Evolutionary conservation across 2,888 invertebrate genomes (phyloP).

Genomic region (Troides oblongomaculatus): DNA sequence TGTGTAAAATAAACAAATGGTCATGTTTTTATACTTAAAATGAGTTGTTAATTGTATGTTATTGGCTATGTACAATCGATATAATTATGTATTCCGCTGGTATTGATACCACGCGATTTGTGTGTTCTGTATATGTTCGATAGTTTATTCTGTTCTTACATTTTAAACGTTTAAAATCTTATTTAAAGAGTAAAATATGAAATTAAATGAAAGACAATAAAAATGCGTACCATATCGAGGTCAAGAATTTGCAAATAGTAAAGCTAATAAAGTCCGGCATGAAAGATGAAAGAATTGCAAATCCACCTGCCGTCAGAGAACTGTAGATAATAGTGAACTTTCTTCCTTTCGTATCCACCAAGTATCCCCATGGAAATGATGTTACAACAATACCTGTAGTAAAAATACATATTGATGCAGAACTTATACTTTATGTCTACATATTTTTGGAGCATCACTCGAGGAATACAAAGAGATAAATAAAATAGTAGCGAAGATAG

Average conservation of each 20-base stretch:
- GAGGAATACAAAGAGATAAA: too few species aligned
- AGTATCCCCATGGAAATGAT: constrained; percentile 89
- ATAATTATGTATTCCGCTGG: background rate
- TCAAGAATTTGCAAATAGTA: constrained; percentile 81
- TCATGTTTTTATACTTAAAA: background rate
- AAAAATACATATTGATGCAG: constrained; percentile 30
- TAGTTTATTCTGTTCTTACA: background rate
- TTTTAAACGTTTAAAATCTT: background rate
- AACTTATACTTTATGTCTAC: background rate
- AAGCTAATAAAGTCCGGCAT: constrained; percentile 82
- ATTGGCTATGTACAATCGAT: background rate
- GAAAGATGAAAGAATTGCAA: constrained; percentile 79
- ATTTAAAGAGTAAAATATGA: background rate
- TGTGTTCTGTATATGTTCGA: background rate
- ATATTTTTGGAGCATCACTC: too few species aligned
- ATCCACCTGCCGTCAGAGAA: constrained; percentile 55
- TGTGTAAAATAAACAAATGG: background rate
- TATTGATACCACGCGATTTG: background rate
- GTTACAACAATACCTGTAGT: constrained; percentile 82
- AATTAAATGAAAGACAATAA: background rate
- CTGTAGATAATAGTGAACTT: constrained; percentile 74
- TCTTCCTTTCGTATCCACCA: constrained; percentile 88
- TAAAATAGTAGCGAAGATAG: too few species aligned
- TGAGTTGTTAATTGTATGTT: background rate
- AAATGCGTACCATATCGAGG: constrained; percentile 57